Evolutionary conservation across 2,888 invertebrate species (phyloP).

Genomic region (Melinopterus prodromus): DNA sequence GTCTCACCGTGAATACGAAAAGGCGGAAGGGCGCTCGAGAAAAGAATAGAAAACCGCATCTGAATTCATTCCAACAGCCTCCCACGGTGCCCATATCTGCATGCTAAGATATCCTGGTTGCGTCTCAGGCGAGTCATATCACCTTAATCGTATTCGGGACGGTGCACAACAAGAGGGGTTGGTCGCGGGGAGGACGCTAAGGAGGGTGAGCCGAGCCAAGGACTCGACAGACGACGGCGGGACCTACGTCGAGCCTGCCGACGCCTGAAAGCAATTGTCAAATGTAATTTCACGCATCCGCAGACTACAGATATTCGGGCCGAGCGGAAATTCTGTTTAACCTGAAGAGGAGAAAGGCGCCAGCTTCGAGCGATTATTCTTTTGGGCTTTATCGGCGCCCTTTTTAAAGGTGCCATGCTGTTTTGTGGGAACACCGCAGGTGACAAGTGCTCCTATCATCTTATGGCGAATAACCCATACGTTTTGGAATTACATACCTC

Average conservation of each 20-base stretch:
- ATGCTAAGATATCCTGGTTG: constrained; percentile 42
- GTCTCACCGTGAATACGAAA: background rate
- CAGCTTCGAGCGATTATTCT: constrained; percentile 18
- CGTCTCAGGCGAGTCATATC: constrained; percentile 51
- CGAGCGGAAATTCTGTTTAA: constrained; percentile 34
- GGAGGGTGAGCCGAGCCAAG: constrained; percentile 47
- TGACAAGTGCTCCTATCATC: background rate
- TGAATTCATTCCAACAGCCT: constrained; percentile 51
- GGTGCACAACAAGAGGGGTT: constrained; percentile 6
- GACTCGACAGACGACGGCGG: constrained; percentile 30
- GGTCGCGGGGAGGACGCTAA: background rate
- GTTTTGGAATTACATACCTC: background rate
- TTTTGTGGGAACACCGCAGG: background rate
- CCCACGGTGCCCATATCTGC: constrained; percentile 50
- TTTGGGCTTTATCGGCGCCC: background rate
- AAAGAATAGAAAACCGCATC: constrained; percentile 50
- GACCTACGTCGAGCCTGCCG: constrained; percentile 29
- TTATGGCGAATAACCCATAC: constrained; percentile 1
- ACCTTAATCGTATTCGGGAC: constrained; percentile 49
- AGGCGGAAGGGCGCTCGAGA: constrained; percentile 21
- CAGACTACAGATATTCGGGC: constrained; percentile 51
- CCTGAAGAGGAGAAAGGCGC: constrained; percentile 6
- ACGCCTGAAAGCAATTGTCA: constrained; percentile 53
- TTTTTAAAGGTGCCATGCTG: background rate
- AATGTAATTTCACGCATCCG: constrained; percentile 57